phyloP scores from a whole-genome alignment of 2,113 vertebrate species.

The Tetrao urogallus region DNA sequence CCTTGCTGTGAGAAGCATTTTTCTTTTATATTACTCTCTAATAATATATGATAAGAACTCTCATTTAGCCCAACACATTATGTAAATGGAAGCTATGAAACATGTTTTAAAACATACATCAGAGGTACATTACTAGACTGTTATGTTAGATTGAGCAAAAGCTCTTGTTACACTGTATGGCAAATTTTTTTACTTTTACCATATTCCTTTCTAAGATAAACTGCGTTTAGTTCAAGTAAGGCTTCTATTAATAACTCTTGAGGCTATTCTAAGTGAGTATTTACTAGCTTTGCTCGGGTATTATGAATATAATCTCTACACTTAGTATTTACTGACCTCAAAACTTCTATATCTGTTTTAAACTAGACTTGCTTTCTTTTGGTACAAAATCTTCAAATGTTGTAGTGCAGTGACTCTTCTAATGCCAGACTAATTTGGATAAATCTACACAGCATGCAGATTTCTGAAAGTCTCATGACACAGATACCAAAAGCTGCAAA shows the following conservation, averaged over 20 bases:
- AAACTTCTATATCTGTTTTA: neutral
- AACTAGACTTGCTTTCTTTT: neutral
- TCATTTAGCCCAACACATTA: constrained; percentile 38
- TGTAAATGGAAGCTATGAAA: constrained; percentile 40
- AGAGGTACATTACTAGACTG: constrained; percentile 19
- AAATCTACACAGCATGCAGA: neutral
- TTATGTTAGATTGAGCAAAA: neutral
- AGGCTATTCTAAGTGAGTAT: neutral
- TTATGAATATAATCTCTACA: neutral
- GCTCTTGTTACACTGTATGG: neutral
- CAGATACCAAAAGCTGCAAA: neutral
- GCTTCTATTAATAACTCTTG: neutral
- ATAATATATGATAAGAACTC: neutral
- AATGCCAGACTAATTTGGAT: neutral
- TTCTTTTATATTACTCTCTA: constrained; percentile 41
- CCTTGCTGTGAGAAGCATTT: constrained; percentile 19
- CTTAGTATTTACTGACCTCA: neutral
- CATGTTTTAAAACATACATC: constrained; percentile 25
- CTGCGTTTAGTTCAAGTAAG: neutral
- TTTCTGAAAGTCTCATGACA: neutral
- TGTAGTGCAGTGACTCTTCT: neutral
- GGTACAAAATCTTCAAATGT: neutral
- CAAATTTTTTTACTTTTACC: neutral
- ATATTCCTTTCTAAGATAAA: neutral
- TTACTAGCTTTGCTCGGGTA: neutral